These are phyloP conservation scores for Melanotaenia maccullochi DNA, from an alignment of 2,797 vertebrate genomes.

Conservation along the genomic window DNA sequence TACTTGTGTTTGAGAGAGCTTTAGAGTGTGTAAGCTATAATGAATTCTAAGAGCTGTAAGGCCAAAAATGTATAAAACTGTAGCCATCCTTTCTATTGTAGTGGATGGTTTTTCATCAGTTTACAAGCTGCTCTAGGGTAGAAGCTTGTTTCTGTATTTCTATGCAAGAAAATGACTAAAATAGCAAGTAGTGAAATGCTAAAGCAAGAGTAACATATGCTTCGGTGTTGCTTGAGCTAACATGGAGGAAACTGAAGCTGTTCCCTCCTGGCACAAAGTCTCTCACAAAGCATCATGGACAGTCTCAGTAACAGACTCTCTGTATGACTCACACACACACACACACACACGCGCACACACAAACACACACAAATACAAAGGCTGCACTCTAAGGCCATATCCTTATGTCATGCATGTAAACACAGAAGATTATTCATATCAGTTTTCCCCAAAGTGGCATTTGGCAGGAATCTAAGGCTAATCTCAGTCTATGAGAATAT, in stretches of 20 bases:
- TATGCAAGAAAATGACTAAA: slow-evolving; percentile 14
- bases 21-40: slow-evolving; percentile 1
- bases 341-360: neutral
- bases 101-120: slow-evolving; percentile 8
- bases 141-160: slow-evolving; percentile 4
- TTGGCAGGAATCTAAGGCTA: slow-evolving; percentile 67
- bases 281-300: slow-evolving; percentile 63
- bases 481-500: slow-evolving; percentile 60
- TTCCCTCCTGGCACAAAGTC: slow-evolving; percentile 67
- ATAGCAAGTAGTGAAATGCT: slow-evolving; percentile 1
- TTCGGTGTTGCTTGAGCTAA: slow-evolving; percentile 44
- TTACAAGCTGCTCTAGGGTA: slow-evolving; percentile 12
- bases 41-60: slow-evolving; percentile 6
- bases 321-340: slow-evolving; percentile 46
- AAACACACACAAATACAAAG: slow-evolving; percentile 24
- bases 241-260: slow-evolving; percentile 54
- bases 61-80: slow-evolving; percentile 8
- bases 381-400: slow-evolving; percentile 49
- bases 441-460: slow-evolving; percentile 69
- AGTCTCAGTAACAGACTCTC: slow-evolving; percentile 61
- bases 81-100: neutral
- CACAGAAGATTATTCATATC: slow-evolving; percentile 75
- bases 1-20: slow-evolving; percentile 23
- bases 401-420: slow-evolving; percentile 74
- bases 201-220: slow-evolving; percentile 18